These are phyloP conservation scores for Apantesis nais DNA, from an alignment of 2,888 invertebrate genomes.

Conservation along the genomic window DNA sequence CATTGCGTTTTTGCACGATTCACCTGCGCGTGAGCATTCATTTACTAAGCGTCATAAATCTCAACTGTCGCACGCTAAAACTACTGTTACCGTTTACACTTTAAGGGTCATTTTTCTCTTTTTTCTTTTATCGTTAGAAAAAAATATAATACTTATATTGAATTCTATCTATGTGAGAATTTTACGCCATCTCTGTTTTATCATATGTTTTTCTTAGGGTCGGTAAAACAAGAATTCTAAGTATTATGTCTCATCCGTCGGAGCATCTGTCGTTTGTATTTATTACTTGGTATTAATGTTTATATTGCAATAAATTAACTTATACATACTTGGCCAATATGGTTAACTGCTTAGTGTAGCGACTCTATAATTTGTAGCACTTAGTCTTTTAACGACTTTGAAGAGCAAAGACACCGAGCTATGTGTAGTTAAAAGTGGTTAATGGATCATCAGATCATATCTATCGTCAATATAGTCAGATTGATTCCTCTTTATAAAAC, in stretches of 20 bases:
- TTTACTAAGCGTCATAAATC: slow-evolving; percentile 40
- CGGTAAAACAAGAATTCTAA: slow-evolving; percentile 39
- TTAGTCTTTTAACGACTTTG: background rate
- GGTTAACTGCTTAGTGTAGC: background rate
- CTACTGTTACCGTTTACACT: background rate
- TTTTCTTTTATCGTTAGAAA: slow-evolving; percentile 17
- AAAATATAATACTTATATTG: slow-evolving; percentile 37
- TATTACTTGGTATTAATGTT: slow-evolving; percentile 20
- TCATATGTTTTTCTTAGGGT: slow-evolving; percentile 39
- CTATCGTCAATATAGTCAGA: background rate
- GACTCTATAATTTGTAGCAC: background rate
- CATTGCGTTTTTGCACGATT: slow-evolving; percentile 81
- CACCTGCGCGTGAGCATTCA: slow-evolving; percentile 51
- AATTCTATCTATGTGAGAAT: slow-evolving; percentile 49
- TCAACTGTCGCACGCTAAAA: slow-evolving; percentile 7
- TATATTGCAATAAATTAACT: slow-evolving; percentile 18
- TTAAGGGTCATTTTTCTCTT: slow-evolving; percentile 15
- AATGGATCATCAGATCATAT: no score
- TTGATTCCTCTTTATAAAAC: background rate
- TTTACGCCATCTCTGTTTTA: slow-evolving; percentile 43
- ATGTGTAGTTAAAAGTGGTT: background rate
- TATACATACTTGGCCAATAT: background rate
- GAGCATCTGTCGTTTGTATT: slow-evolving; percentile 35
- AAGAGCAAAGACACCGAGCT: background rate
- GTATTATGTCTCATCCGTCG: slow-evolving; percentile 41